phyloP scores from a whole-genome alignment of 2,797 vertebrate species.

The Manis javanica region DNA sequence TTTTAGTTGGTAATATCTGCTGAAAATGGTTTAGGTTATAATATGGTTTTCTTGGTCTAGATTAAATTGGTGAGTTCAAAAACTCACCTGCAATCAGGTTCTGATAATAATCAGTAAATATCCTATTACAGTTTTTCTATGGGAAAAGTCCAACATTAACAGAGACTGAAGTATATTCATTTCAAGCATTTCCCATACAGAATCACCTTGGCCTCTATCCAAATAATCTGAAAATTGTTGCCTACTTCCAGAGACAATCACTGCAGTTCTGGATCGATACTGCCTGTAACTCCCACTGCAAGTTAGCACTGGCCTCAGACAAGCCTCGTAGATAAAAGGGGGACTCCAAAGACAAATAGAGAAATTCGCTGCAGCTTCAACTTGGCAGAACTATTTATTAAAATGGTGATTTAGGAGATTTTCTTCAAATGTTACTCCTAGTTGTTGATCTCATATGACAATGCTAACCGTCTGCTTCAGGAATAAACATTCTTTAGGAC shows the following conservation, averaged over 20 bases:
- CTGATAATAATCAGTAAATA: constrained; percentile 3
- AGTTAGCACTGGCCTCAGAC: constrained; percentile 53
- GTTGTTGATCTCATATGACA: constrained; percentile 44
- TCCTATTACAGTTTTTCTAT: neutral
- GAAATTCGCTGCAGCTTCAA: neutral
- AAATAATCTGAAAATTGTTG: constrained; percentile 8
- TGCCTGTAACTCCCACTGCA: neutral
- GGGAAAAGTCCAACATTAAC: neutral
- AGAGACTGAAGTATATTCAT: neutral
- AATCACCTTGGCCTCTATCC: constrained; percentile 15
- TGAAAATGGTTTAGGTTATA: neutral
- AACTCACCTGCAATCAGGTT: neutral
- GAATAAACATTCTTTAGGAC: constrained; percentile 28
- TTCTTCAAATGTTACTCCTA: constrained; percentile 22
- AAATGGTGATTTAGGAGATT: constrained; percentile 57
- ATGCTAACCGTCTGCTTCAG: neutral
- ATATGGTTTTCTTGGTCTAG: neutral
- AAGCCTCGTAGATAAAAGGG: constrained; percentile 24
- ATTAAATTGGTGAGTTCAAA: neutral
- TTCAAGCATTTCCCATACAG: constrained; percentile 10
- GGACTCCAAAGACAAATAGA: constrained; percentile 14
- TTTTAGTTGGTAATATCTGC: neutral
- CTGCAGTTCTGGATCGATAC: neutral
- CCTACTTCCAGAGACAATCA: neutral
- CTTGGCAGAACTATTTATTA: constrained; percentile 34